These are phyloP conservation scores for Harpagus bidentatus DNA, from an alignment of 2,113 vertebrate genomes.

Conservation along the genomic window DNA sequence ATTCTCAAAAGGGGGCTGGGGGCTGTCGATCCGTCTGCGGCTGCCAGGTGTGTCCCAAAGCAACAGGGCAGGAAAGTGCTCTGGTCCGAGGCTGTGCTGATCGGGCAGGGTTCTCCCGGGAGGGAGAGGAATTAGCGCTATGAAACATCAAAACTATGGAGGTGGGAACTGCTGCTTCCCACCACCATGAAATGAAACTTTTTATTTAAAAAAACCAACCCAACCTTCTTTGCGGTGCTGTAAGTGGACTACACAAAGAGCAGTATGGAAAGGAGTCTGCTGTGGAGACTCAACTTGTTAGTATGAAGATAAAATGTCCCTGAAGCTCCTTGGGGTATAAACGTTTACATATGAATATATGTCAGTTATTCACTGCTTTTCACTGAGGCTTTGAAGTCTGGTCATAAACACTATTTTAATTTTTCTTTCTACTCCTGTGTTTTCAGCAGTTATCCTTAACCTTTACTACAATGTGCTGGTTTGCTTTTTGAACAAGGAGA, in stretches of 20 bases:
- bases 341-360: background rate
- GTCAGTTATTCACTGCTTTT: background rate
- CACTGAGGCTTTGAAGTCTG: background rate
- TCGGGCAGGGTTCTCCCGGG: background rate
- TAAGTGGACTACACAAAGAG: background rate
- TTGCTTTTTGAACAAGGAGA: background rate
- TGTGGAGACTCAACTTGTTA: background rate
- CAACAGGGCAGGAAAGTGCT: accelerated
- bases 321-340: background rate
- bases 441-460: background rate
- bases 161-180: background rate
- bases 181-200: background rate
- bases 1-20: accelerated
- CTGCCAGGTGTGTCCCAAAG: background rate
- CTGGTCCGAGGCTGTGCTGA: background rate
- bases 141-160: background rate
- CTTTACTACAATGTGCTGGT: background rate
- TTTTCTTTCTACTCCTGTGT: background rate
- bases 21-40: accelerated
- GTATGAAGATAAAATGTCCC: background rate
- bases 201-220: background rate
- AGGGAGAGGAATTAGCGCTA: background rate
- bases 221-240: background rate
- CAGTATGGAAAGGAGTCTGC: background rate
- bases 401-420: background rate